Conservation (phyloP, 1,140 invertebrate species). For the Rhynchophorus ferrugineus region DNA sequence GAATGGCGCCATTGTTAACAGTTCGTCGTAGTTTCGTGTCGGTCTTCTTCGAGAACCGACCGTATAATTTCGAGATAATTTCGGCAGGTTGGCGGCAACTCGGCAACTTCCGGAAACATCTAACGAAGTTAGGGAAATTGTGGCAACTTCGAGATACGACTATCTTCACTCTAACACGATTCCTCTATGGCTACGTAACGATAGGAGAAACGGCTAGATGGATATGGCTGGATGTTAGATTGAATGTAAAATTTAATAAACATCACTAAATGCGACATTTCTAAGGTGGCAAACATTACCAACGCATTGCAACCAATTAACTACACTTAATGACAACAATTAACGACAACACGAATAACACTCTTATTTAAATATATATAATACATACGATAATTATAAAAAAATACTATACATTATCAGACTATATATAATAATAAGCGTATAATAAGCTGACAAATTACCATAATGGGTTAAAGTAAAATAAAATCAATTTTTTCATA, state of each 20-base stretch:
- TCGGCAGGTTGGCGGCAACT: slow-evolving; percentile 12
- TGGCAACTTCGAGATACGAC: slow-evolving; percentile 7
- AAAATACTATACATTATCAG: too few species aligned
- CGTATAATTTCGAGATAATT: slow-evolving; percentile 16
- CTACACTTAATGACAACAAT: neutral
- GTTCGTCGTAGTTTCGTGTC: slow-evolving; percentile 7
- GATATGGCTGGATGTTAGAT: neutral
- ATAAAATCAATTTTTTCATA: too few species aligned
- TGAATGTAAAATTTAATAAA: slow-evolving; percentile 1
- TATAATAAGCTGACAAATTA: too few species aligned
- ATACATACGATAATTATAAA: too few species aligned
- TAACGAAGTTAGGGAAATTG: slow-evolving; percentile 18
- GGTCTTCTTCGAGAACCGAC: neutral
- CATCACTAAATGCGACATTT: neutral
- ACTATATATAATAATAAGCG: too few species aligned
- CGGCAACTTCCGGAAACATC: slow-evolving; percentile 15
- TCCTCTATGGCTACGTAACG: slow-evolving; percentile 10
- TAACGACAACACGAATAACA: too few species aligned
- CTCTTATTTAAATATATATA: too few species aligned
- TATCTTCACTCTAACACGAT: slow-evolving; percentile 15
- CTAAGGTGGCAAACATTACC: neutral
- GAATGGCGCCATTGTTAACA: slow-evolving; percentile 7
- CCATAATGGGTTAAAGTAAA: too few species aligned
- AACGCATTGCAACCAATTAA: neutral
- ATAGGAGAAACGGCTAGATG: slow-evolving; percentile 6